Percentiles rank a stretch among this genome's conserved stretches.
Conservation (phyloP, 2,797 vertebrate genomes). For the Bovichtus diacanthus region DNA sequence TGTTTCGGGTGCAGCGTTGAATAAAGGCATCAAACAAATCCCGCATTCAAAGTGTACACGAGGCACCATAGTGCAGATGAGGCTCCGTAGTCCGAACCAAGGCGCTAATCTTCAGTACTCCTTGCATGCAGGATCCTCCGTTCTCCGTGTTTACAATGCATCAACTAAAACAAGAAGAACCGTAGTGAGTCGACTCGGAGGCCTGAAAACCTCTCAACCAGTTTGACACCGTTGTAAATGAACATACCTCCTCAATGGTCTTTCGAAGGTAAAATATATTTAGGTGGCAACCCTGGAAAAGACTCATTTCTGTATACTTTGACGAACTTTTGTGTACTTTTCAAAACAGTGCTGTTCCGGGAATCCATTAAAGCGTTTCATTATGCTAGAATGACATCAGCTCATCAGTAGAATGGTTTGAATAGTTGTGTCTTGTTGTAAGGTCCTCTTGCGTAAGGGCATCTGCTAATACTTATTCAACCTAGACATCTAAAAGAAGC, state of each 20-base stretch:
- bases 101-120: too few species aligned
- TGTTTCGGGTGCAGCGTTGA: too few species aligned
- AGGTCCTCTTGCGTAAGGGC: neutral
- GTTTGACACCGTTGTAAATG: too few species aligned
- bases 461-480: neutral
- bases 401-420: neutral
- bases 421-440: neutral
- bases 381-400: neutral
- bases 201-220: neutral
- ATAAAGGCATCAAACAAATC: too few species aligned
- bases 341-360: neutral
- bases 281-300: neutral
- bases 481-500: neutral
- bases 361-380: neutral
- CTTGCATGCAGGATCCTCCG: too few species aligned
- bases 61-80: too few species aligned
- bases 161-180: too few species aligned
- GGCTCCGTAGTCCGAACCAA: too few species aligned
- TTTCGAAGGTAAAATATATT: too few species aligned
- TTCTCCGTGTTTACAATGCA: neutral
- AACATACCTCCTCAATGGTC: too few species aligned
- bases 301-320: neutral
- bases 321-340: neutral
- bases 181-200: neutral
- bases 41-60: too few species aligned